phyloP scores from a whole-genome alignment of 2,113 vertebrate genomes.

The Cyphomyrus plagiostoma region DNA sequence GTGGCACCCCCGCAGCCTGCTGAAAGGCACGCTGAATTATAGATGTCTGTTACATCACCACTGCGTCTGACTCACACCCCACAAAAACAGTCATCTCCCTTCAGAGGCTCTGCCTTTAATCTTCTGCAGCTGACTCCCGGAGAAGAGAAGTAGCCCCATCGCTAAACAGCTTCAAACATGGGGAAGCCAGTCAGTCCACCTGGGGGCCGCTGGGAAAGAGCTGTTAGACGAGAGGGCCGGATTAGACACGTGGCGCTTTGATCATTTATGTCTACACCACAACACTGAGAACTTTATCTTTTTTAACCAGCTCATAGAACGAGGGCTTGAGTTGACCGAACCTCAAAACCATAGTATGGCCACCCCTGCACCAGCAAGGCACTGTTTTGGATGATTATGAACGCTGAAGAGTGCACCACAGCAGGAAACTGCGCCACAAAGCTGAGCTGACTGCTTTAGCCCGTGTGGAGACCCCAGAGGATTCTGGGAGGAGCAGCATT shows the following conservation, averaged over 20 bases:
- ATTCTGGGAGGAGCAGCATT: background rate
- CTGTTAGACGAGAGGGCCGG: background rate
- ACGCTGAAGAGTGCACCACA: background rate
- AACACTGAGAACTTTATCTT: background rate
- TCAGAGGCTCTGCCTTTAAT: slow-evolving; percentile 4
- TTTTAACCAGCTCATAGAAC: background rate
- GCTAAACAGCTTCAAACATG: background rate
- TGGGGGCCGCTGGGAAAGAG: background rate
- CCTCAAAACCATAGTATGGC: background rate
- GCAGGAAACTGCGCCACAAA: background rate
- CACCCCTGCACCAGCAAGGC: background rate
- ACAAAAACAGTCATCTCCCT: background rate
- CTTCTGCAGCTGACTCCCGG: background rate
- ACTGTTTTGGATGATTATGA: background rate
- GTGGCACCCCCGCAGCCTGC: background rate
- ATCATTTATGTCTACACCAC: background rate
- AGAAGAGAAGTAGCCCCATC: background rate
- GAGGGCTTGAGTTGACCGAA: background rate
- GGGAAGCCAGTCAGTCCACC: background rate
- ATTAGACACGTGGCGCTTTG: background rate
- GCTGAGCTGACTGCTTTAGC: background rate
- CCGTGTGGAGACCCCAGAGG: background rate
- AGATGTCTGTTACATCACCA: slow-evolving; percentile 17
- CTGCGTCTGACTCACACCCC: background rate
- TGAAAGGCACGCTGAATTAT: slow-evolving; percentile 12